Percentiles rank a stretch among this genome's conserved stretches.
phyloP scores from a whole-genome alignment of 2,113 vertebrate species.

The Aspiorhynchus laticeps region DNA sequence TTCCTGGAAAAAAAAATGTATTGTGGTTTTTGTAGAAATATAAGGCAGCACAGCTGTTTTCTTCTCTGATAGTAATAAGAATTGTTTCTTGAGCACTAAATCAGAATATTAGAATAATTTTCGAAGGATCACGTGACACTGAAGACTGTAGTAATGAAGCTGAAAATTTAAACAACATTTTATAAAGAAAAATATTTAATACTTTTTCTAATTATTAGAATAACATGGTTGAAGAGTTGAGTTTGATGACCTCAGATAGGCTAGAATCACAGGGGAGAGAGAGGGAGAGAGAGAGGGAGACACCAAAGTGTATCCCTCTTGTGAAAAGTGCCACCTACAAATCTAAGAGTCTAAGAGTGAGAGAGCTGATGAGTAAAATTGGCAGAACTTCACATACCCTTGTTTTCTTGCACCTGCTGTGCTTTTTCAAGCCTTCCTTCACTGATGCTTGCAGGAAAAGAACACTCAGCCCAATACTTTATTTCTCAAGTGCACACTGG shows the following conservation, averaged over 20 bases:
- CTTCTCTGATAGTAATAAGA: not conserved
- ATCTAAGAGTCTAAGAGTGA: not conserved
- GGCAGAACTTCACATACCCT: not conserved
- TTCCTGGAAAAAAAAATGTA: not conserved
- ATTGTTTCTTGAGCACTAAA: not conserved
- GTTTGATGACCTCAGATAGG: not conserved
- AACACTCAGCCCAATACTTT: constrained; percentile 16
- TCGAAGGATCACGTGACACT: not conserved
- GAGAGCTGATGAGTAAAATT: constrained; percentile 2
- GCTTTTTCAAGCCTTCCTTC: not conserved
- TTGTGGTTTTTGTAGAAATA: not conserved
- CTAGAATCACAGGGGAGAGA: not conserved
- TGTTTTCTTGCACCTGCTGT: not conserved
- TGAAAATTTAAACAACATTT: no score
- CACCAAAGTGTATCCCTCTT: not conserved
- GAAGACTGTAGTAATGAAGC: not conserved
- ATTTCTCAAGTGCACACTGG: constrained; percentile 13
- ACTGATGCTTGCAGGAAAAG: not conserved
- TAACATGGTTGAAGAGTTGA: not conserved
- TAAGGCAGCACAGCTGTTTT: not conserved
- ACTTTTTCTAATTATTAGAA: not conserved
- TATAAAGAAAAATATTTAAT: not conserved
- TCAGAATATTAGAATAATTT: not conserved
- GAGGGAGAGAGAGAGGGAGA: not conserved
- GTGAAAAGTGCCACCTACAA: not conserved